phyloP scores from a whole-genome alignment of 2,797 vertebrate species.

The Myotis daubentonii region DNA sequence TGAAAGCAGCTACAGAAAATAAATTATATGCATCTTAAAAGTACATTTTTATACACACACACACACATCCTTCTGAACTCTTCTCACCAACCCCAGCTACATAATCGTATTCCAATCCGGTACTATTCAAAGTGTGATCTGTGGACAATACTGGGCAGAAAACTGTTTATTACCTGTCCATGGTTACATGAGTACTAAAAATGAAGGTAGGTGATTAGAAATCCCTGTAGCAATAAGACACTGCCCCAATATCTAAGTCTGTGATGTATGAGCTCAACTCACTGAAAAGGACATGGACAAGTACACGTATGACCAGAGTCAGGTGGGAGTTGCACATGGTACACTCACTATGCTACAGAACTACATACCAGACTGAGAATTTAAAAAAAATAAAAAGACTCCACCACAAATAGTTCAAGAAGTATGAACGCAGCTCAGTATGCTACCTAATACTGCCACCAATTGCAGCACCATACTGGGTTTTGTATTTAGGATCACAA shows the following conservation, averaged over 20 bases:
- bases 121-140: not conserved
- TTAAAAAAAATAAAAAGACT: not conserved
- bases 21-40: not conserved
- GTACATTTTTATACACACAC: not conserved
- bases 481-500: not conserved
- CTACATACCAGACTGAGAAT: not conserved
- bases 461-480: not conserved
- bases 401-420: not conserved
- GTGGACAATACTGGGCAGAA: not conserved
- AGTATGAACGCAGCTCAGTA: not conserved
- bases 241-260: not conserved
- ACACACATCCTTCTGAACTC: not conserved
- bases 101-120: not conserved
- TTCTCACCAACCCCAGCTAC: not conserved
- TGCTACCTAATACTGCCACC: not conserved
- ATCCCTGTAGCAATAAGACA: not conserved
- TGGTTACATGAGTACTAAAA: not conserved
- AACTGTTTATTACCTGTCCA: not conserved
- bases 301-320: not conserved
- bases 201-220: not conserved
- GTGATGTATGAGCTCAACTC: not conserved
- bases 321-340: not conserved
- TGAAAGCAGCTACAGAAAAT: conserved; percentile 8
- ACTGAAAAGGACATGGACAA: not conserved
- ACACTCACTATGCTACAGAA: not conserved